Evolutionary conservation across 1,140 invertebrate genomes (phyloP), one percentile per base, ranked within the genome.

Genomic region (Trialeurodes vaporariorum): DNA sequence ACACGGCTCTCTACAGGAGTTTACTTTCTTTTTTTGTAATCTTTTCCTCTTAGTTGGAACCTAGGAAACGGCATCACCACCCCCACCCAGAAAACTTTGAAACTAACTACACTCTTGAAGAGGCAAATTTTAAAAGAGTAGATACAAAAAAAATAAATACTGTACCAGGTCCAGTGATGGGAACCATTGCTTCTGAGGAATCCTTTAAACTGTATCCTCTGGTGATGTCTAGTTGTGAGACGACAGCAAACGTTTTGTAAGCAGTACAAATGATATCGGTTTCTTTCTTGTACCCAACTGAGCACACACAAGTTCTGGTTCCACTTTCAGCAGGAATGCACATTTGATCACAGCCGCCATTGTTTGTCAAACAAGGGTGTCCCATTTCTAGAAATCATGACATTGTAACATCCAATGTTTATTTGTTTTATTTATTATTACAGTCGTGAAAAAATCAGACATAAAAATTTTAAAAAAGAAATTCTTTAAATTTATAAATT

Each of bases 321-420:
- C 85, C 84, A 0, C 82, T 83, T 0, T 86, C 82, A 2, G 83
- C 83, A 0, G 94, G 94, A 13, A 98, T 84, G 76, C 96, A 98
- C 21, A 98, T 83, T 62, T 98, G 96, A 69, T 93, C 88, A 79
- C 96, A 98, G 0, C 87, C 91, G 0, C 94, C 96, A 73, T 98
- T 97, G 69, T 86, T 88, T 12, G 78, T 83, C 17, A 88, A 79
- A 76, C 96, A 98, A 0, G 93, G 92, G 79, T 97, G 93, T 66
- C 87, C 87, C 40, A 86, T 83, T 68, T 49, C 34, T 49, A 17
- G 17, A 49, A 49, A n/a, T n/a, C n/a, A n/a, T n/a, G n/a, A n/a
- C n/a, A n/a, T n/a, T n/a, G n/a, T n/a, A n/a, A n/a, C n/a, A n/a
- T n/a, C n/a, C n/a, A n/a, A n/a, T n/a, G n/a, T n/a, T n/a, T n/a